phyloP scores from a whole-genome alignment of 2,797 vertebrate species.

The Artibeus jamaicensis region DNA sequence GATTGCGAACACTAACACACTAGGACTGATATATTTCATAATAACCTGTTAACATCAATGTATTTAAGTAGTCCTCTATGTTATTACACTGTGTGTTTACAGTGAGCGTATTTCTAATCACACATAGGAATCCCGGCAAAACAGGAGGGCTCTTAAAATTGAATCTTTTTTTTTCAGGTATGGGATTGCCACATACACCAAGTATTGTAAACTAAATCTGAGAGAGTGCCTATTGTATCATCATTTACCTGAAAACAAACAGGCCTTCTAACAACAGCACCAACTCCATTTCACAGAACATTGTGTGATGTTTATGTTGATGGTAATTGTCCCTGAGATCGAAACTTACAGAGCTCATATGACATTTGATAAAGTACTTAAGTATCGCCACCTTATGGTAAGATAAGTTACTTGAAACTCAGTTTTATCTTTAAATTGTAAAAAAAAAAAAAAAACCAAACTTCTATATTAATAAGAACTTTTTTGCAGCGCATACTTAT shows the following conservation, averaged over 20 bases:
- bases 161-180: not conserved
- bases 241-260: not conserved
- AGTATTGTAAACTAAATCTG: not conserved
- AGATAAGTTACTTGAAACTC: conserved; percentile 57
- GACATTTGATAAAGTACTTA: conserved; percentile 54
- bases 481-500: not conserved
- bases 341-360: not conserved
- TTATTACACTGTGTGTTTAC: not conserved
- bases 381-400: conserved; percentile 77
- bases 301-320: conserved; percentile 4
- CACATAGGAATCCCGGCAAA: not conserved
- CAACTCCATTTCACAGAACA: not conserved
- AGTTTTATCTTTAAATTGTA: conserved; percentile 30
- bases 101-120: not conserved
- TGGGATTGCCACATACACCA: not conserved
- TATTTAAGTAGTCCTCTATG: not conserved
- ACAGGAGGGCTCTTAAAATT: not conserved
- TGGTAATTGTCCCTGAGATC: not conserved
- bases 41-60: not conserved
- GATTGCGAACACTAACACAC: not conserved
- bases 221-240: not conserved
- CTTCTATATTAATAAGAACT: conserved; percentile 44
- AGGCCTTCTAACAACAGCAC: not conserved
- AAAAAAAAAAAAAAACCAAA: not conserved
- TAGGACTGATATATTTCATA: not conserved